Percentiles rank a stretch among this genome's conserved stretches.
These are phyloP conservation scores for Schizopygopsis pylzovi DNA, from an alignment of 2,797 vertebrate species.

Conservation along the genomic window DNA sequence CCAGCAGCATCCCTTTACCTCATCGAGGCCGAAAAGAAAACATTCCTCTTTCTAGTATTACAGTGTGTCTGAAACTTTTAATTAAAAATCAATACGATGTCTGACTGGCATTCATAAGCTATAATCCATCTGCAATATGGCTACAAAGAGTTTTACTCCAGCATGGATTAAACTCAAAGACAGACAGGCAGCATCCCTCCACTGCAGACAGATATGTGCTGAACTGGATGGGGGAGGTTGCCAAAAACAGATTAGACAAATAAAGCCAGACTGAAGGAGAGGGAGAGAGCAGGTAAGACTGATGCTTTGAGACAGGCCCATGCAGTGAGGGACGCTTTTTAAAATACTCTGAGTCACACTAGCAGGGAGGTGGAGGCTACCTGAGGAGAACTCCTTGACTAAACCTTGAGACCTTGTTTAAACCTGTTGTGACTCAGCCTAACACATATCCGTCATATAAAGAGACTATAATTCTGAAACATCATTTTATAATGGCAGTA, in stretches of 20 bases:
- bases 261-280: conserved; percentile 43
- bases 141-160: conserved; percentile 59
- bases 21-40: not conserved
- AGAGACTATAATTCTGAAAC: not conserved
- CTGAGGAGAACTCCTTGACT: conserved; percentile 29
- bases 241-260: conserved; percentile 55
- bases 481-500: not conserved
- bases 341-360: conserved; percentile 21
- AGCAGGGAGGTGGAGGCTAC: not conserved
- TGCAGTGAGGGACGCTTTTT: conserved; percentile 4
- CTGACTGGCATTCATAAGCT: conserved; percentile 66
- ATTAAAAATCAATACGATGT: conserved; percentile 75
- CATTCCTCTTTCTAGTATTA: conserved; percentile 11
- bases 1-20: conserved; percentile 1
- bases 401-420: conserved; percentile 44
- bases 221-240: not conserved
- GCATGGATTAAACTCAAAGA: conserved; percentile 68
- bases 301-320: conserved; percentile 31
- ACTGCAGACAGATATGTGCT: conserved; percentile 31
- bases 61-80: conserved; percentile 50
- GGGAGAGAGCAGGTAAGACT: conserved; percentile 35
- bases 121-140: conserved; percentile 71
- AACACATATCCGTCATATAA: not conserved
- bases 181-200: conserved; percentile 30
- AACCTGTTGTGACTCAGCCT: conserved; percentile 44